A percentile compares a stretch with the other conserved stretches of the same genome.
Evolutionary conservation across 2,888 invertebrate species (phyloP).

Genomic region (Eupithecia tripunctaria): DNA sequence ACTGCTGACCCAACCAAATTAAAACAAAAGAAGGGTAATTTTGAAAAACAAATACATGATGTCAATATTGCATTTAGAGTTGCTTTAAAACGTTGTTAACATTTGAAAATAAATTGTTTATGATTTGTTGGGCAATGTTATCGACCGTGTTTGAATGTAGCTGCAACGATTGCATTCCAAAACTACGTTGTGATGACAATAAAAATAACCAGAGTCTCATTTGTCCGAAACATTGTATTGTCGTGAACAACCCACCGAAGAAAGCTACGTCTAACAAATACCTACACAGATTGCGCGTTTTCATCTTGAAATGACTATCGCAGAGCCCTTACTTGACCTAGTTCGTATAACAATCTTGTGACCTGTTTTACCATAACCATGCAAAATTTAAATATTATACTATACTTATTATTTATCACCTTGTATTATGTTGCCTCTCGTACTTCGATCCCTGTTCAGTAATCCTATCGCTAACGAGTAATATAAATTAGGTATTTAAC

Average conservation of each 20-base stretch:
- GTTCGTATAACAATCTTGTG: slow-evolving; percentile 64
- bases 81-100: slow-evolving; percentile 17
- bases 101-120: slow-evolving; percentile 15
- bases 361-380: slow-evolving; percentile 67
- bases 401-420: neutral
- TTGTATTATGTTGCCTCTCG: neutral
- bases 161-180: slow-evolving; percentile 74
- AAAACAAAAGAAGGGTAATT: slow-evolving; percentile 41
- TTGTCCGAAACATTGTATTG: slow-evolving; percentile 73
- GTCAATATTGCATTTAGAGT: slow-evolving; percentile 29
- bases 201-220: slow-evolving; percentile 73
- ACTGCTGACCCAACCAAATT: slow-evolving; percentile 37
- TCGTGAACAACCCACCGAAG: slow-evolving; percentile 42
- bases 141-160: slow-evolving; percentile 61
- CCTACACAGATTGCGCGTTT: slow-evolving; percentile 42
- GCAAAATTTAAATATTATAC: slow-evolving; percentile 56
- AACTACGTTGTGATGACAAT: slow-evolving; percentile 72
- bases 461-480: slow-evolving; percentile 14
- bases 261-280: slow-evolving; percentile 18
- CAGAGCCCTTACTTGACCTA: slow-evolving; percentile 71
- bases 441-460: slow-evolving; percentile 35
- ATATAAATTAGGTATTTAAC: slow-evolving; percentile 25
- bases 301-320: slow-evolving; percentile 62
- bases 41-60: slow-evolving; percentile 46
- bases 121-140: slow-evolving; percentile 47